A percentile compares a stretch with the other conserved stretches of the same genome.
Conservation (phyloP, 2,797 vertebrate genomes). For the Crossoptilon crossoptilon region DNA sequence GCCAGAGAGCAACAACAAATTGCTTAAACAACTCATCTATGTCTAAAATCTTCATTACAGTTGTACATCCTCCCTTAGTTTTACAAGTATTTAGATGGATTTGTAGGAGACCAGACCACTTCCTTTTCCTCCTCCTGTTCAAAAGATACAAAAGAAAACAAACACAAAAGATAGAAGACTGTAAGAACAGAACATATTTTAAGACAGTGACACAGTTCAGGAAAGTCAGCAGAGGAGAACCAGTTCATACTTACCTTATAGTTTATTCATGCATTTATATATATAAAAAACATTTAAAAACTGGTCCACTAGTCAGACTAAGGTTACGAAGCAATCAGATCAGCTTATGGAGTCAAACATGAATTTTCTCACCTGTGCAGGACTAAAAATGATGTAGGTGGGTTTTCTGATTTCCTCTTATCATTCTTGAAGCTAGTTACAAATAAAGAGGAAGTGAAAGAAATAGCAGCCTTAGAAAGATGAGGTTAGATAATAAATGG, state of each 20-base stretch:
- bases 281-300: not conserved
- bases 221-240: not conserved
- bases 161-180: not conserved
- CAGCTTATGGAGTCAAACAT: not conserved
- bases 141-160: not conserved
- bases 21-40: not conserved
- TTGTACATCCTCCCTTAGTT: not conserved
- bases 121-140: not conserved
- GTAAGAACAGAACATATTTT: not conserved
- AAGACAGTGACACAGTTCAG: not conserved
- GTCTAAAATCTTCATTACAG: not conserved
- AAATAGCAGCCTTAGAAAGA: not conserved
- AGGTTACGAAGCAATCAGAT: not conserved
- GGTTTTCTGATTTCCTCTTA: not conserved
- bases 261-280: not conserved
- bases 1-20: not conserved
- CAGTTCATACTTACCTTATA: not conserved
- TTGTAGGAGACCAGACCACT: not conserved
- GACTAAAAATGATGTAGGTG: not conserved
- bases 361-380: not conserved
- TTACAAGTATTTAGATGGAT: not conserved
- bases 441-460: constrained; percentile 1
- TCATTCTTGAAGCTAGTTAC: not conserved
- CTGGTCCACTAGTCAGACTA: not conserved
- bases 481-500: not conserved